Percentiles rank a stretch among this genome's conserved stretches.
Evolutionary conservation across 2,888 invertebrate genomes (phyloP).

Genomic region (Xanthostigma xanthostigma): DNA sequence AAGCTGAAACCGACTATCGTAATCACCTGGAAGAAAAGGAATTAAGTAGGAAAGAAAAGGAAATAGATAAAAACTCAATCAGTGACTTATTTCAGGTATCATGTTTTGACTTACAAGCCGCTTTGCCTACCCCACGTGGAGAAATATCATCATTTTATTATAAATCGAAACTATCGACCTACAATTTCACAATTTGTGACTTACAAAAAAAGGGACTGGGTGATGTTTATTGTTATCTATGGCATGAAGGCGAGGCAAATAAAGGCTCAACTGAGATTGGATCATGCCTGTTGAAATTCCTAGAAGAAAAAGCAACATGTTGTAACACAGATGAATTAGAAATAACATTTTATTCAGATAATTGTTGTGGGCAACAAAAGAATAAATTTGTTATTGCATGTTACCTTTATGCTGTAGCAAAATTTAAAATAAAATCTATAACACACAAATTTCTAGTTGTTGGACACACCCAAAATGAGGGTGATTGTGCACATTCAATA

Average conservation of each 20-base stretch:
- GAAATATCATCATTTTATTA: too few species aligned
- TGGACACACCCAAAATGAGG: slow-evolving; percentile 14
- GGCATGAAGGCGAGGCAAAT: slow-evolving; percentile 16
- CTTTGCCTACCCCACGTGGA: too few species aligned
- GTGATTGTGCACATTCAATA: slow-evolving; percentile 12
- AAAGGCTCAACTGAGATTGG: slow-evolving; percentile 13
- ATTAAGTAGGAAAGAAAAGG: too few species aligned
- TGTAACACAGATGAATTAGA: slow-evolving; percentile 8
- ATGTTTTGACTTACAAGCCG: too few species aligned
- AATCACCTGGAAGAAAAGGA: too few species aligned
- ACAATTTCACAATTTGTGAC: background rate
- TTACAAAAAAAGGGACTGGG: background rate
- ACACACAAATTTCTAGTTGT: slow-evolving; percentile 14
- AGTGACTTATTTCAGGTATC: too few species aligned
- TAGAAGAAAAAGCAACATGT: slow-evolving; percentile 7
- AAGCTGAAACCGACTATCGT: too few species aligned
- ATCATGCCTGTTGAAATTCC: slow-evolving; percentile 12
- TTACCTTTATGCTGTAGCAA: slow-evolving; percentile 11
- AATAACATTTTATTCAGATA: slow-evolving; percentile 19
- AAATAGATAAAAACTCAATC: too few species aligned
- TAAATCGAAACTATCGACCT: background rate
- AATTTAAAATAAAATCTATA: slow-evolving; percentile 10
- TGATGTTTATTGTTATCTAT: slow-evolving; percentile 16
- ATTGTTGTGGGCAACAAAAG: slow-evolving; percentile 19
- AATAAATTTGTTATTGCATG: slow-evolving; percentile 12